Percentiles rank a stretch among this genome's conserved stretches.
phyloP scores from a whole-genome alignment of 2,113 vertebrate species.

The Aphelocoma coerulescens region DNA sequence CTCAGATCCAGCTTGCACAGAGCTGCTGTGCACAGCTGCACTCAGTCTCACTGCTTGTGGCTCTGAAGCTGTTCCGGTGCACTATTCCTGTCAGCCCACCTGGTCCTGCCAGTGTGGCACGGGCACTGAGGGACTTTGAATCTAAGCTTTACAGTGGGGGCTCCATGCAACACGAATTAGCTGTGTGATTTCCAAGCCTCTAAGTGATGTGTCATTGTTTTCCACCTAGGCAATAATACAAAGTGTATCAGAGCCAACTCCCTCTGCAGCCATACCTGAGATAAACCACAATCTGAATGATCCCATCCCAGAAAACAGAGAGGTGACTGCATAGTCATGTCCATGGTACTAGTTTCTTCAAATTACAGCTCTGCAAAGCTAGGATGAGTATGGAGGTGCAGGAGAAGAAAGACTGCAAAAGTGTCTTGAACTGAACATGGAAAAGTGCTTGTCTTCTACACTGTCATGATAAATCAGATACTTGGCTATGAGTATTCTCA shows the following conservation, averaged over 20 bases:
- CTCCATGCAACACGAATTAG: background rate
- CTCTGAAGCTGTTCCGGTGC: background rate
- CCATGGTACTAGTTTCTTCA: background rate
- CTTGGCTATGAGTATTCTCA: background rate
- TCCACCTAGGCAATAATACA: background rate
- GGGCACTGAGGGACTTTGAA: background rate
- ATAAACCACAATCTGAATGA: background rate
- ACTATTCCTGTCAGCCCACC: background rate
- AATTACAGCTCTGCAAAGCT: background rate
- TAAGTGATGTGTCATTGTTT: background rate
- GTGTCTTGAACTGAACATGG: background rate
- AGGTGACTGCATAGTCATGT: background rate
- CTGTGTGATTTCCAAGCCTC: background rate
- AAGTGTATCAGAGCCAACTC: background rate
- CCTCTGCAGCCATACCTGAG: background rate
- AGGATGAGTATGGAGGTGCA: background rate
- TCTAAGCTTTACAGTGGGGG: background rate
- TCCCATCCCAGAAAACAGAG: background rate
- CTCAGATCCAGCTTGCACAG: background rate
- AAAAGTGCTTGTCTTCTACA: background rate
- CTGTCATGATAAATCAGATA: background rate
- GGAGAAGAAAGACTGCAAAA: background rate
- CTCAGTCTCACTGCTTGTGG: background rate
- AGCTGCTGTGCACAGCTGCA: background rate
- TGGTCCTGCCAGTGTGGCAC: background rate